Conservation (phyloP, 2,113 vertebrate genomes). For the Struthidea cinerea region DNA sequence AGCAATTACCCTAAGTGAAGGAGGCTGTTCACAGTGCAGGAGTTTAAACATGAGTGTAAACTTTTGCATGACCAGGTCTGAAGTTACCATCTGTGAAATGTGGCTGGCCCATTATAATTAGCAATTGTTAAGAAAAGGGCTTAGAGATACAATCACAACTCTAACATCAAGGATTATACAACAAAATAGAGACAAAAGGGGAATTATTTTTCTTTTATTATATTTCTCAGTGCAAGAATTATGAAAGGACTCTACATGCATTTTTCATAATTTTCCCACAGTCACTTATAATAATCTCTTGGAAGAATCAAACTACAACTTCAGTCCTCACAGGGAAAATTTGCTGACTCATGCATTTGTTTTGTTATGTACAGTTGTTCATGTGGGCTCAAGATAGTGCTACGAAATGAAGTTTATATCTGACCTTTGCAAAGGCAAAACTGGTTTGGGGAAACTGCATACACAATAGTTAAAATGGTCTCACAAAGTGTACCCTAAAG, state of each 20-base stretch:
- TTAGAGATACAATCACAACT: not conserved
- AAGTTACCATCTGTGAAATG: not conserved
- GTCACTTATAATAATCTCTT: slow-evolving; percentile 15
- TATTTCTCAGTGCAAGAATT: not conserved
- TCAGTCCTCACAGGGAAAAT: not conserved
- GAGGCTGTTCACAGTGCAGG: not conserved
- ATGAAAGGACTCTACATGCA: not conserved
- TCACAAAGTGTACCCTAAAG: not conserved
- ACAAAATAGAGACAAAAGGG: slow-evolving; percentile 19
- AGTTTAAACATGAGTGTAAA: not conserved
- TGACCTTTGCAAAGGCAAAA: slow-evolving; percentile 24
- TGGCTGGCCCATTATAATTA: not conserved
- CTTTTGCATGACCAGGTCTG: not conserved
- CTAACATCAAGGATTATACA: slow-evolving; percentile 8
- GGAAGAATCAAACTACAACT: slow-evolving; percentile 4
- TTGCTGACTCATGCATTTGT: not conserved
- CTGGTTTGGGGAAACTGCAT: not conserved
- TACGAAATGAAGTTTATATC: not conserved
- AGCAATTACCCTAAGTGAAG: not conserved
- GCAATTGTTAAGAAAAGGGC: not conserved
- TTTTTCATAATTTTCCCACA: slow-evolving; percentile 23
- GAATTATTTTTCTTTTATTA: slow-evolving; percentile 4
- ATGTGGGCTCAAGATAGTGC: slow-evolving; percentile 17
- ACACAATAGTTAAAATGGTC: not conserved
- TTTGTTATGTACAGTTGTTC: slow-evolving; percentile 30